phyloP scores from a whole-genome alignment of 2,113 vertebrate genomes.

The Ammodytes marinus region DNA sequence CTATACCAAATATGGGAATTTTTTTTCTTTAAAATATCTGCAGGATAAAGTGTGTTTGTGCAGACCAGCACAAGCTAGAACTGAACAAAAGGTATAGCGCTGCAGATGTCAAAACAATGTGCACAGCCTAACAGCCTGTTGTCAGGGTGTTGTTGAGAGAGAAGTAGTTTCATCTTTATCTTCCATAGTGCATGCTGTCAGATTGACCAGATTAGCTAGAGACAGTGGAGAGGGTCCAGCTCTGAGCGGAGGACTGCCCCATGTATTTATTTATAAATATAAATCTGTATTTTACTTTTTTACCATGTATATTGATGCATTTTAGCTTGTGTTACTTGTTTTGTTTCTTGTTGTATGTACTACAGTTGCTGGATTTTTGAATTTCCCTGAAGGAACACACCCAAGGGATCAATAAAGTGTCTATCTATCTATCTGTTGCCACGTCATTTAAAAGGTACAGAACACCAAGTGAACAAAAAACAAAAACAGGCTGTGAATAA shows the following conservation, averaged over 20 bases:
- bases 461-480: background rate
- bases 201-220: slow-evolving; percentile 72
- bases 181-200: slow-evolving; percentile 46
- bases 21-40: background rate
- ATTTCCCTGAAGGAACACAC: too few relatives aligned
- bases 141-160: slow-evolving; percentile 42
- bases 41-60: background rate
- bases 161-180: slow-evolving; percentile 31
- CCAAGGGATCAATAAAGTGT: too few relatives aligned
- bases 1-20: background rate
- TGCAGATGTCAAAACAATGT: slow-evolving; percentile 18
- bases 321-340: too few relatives aligned
- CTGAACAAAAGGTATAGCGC: background rate
- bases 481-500: background rate
- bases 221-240: slow-evolving; percentile 60
- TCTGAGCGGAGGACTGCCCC: slow-evolving; percentile 17
- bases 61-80: background rate
- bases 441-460: background rate
- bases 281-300: too few relatives aligned
- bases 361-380: too few relatives aligned
- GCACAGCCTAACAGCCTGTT: slow-evolving; percentile 40
- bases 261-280: too few relatives aligned
- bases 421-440: too few relatives aligned
- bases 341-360: too few relatives aligned
- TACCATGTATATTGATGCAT: too few relatives aligned